A percentile compares a stretch with the other conserved stretches of the same genome.
These are phyloP conservation scores for Cichlasoma orientale DNA, from an alignment of 2,797 vertebrate genomes.

Conservation along the genomic window DNA sequence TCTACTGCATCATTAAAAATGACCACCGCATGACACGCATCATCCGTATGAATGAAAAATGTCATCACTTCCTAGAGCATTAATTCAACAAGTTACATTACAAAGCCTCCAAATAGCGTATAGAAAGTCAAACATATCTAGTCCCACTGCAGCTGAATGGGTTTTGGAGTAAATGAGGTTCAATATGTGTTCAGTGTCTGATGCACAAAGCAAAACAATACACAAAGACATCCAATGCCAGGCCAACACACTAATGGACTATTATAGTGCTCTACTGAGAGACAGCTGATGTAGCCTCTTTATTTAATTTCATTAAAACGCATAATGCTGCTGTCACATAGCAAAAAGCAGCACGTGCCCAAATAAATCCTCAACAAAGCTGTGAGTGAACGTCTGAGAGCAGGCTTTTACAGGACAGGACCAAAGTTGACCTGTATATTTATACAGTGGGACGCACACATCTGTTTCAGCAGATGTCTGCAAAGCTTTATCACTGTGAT, in stretches of 20 bases:
- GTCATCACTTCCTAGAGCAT: background rate
- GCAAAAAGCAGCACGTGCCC: constrained; percentile 11
- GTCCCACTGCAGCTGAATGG: background rate
- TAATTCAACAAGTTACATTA: background rate
- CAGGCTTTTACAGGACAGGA: background rate
- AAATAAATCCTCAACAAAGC: constrained; percentile 5
- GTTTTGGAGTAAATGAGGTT: background rate
- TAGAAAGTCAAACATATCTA: background rate
- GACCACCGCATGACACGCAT: background rate
- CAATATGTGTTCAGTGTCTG: constrained; percentile 2
- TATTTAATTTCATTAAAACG: constrained; percentile 37
- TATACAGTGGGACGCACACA: background rate
- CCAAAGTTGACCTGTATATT: background rate
- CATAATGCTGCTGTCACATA: constrained; percentile 6
- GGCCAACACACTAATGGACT: constrained; percentile 29
- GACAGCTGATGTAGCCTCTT: constrained; percentile 31
- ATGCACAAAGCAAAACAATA: constrained; percentile 5
- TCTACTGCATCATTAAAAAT: background rate
- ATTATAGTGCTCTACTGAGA: constrained; percentile 27
- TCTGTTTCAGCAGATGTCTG: background rate
- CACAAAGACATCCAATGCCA: constrained; percentile 4
- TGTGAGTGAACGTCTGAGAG: background rate
- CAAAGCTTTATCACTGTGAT: background rate
- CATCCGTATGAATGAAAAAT: background rate
- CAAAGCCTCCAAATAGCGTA: background rate